A percentile compares a stretch with the other conserved stretches of the same genome.
These are phyloP conservation scores for Atethmia centrago DNA, from an alignment of 2,888 invertebrate species.

Conservation along the genomic window DNA sequence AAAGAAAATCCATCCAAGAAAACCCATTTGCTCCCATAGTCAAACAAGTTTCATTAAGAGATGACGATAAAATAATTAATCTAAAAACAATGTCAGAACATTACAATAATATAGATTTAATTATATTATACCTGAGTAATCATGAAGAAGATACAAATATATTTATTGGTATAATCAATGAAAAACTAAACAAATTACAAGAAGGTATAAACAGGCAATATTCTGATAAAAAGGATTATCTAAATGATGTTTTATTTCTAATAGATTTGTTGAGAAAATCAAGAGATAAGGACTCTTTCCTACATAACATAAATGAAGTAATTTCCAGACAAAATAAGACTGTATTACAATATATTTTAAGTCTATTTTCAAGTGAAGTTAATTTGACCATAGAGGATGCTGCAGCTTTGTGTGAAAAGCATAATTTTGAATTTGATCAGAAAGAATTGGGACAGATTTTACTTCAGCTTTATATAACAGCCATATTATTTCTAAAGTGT, in stretches of 20 bases:
- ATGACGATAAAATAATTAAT: slow-evolving; percentile 68
- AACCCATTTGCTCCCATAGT: slow-evolving; percentile 68
- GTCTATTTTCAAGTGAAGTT: slow-evolving; percentile 73
- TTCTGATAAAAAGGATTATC: slow-evolving; percentile 76
- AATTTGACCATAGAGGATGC: slow-evolving; percentile 71
- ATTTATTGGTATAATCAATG: slow-evolving; percentile 70
- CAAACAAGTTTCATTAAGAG: slow-evolving; percentile 60
- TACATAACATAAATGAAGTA: slow-evolving; percentile 44
- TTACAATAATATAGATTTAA: slow-evolving; percentile 74
- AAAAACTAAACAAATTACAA: slow-evolving; percentile 73
- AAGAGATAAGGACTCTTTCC: slow-evolving; percentile 22
- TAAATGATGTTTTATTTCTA: slow-evolving; percentile 76
- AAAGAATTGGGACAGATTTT: slow-evolving; percentile 67
- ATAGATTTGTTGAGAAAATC: slow-evolving; percentile 72
- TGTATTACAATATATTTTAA: slow-evolving; percentile 74
- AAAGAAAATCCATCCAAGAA: slow-evolving; percentile 45
- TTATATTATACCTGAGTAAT: slow-evolving; percentile 73
- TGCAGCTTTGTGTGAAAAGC: slow-evolving; percentile 68
- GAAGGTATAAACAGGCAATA: slow-evolving; percentile 78
- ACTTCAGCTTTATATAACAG: slow-evolving; percentile 74
- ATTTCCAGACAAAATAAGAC: slow-evolving; percentile 70
- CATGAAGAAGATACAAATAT: slow-evolving; percentile 68
- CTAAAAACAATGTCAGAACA: slow-evolving; percentile 68
- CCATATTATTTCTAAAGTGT: slow-evolving; percentile 74
- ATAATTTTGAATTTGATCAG: slow-evolving; percentile 60